phyloP scores from a whole-genome alignment of 2,888 invertebrate species.

The Cosmia trapezina region DNA sequence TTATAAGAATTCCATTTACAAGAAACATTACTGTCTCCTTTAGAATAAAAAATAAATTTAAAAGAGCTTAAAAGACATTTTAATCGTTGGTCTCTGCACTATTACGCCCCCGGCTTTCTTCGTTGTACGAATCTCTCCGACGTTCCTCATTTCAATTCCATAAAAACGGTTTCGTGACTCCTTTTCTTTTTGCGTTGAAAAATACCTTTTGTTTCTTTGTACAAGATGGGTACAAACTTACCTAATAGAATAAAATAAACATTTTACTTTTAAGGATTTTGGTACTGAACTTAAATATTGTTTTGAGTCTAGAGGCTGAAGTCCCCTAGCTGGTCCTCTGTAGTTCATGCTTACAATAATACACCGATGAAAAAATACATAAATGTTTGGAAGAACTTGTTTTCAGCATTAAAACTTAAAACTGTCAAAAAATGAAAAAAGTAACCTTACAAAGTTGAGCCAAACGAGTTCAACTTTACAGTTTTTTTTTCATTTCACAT shows the following conservation, averaged over 20 bases:
- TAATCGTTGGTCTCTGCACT: constrained; percentile 49
- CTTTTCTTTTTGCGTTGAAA: constrained; percentile 31
- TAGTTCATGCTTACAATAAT: too few species aligned
- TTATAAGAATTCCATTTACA: constrained; percentile 35
- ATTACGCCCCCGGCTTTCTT: constrained; percentile 24
- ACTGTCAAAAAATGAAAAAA: neutral
- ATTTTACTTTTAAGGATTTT: neutral
- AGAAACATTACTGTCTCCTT: constrained; percentile 23
- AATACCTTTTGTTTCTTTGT: constrained; percentile 29
- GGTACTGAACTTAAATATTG: neutral
- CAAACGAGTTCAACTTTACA: too few species aligned
- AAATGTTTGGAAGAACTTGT: neutral
- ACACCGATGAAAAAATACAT: neutral
- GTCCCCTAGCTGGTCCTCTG: neutral
- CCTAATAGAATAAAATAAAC: constrained; percentile 1
- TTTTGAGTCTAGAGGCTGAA: neutral
- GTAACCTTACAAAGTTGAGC: neutral
- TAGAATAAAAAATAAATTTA: constrained; percentile 47
- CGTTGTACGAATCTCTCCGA: constrained; percentile 13
- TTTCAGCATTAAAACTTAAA: neutral
- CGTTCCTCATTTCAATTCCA: constrained; percentile 58
- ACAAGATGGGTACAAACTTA: neutral
- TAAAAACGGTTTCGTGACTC: constrained; percentile 35
- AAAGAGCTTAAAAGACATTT: constrained; percentile 56
- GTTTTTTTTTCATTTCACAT: neutral